Percentiles rank a stretch among this genome's conserved stretches.
Evolutionary conservation across 2,888 invertebrate species (phyloP).

Genomic region (Pecten maximus): DNA sequence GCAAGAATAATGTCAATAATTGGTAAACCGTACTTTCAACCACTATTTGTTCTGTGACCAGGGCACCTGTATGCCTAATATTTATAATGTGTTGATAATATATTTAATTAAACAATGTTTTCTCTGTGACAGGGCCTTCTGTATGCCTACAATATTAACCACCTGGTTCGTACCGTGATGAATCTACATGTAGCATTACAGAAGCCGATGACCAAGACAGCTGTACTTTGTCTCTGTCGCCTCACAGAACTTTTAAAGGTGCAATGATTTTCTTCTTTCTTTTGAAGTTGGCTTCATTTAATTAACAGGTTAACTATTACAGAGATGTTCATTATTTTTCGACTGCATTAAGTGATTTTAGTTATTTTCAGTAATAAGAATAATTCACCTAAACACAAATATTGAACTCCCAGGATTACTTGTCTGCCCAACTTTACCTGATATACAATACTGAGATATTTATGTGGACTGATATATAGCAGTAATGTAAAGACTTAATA

Average conservation of each 20-base stretch:
- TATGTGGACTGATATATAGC: too few relatives aligned
- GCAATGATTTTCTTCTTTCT: slow-evolving; percentile 18
- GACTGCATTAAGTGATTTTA: not conserved
- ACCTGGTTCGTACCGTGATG: slow-evolving; percentile 86
- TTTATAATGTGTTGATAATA: too few relatives aligned
- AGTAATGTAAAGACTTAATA: not conserved
- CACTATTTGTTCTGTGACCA: too few relatives aligned
- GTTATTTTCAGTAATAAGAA: not conserved
- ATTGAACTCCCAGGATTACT: too few relatives aligned
- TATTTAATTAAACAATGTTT: too few relatives aligned
- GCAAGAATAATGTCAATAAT: too few relatives aligned
- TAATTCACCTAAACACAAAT: not conserved
- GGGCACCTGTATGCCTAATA: too few relatives aligned
- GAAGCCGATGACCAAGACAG: slow-evolving; percentile 90
- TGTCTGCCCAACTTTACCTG: not conserved
- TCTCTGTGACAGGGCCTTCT: slow-evolving; percentile 85
- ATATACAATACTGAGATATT: not conserved
- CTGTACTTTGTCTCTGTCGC: slow-evolving; percentile 90
- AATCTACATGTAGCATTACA: slow-evolving; percentile 89
- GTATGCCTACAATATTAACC: slow-evolving; percentile 87
- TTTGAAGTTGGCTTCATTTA: not conserved
- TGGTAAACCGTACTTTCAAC: too few relatives aligned
- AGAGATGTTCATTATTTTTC: not conserved
- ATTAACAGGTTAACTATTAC: not conserved
- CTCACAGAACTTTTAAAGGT: slow-evolving; percentile 91